These are phyloP conservation scores for Ophraella communa DNA, from an alignment of 2,888 invertebrate genomes.

Conservation along the genomic window DNA sequence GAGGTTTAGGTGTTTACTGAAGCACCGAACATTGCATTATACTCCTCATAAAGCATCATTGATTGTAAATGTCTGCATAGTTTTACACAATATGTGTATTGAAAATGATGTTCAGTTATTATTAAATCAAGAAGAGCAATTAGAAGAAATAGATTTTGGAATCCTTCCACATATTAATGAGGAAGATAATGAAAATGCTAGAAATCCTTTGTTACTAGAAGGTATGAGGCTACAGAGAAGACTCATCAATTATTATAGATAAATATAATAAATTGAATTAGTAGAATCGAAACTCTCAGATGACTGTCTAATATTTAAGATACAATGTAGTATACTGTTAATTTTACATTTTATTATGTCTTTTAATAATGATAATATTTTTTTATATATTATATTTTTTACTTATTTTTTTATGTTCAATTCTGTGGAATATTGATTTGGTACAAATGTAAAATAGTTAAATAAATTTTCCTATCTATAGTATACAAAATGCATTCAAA, in stretches of 20 bases:
- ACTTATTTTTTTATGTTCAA: no score
- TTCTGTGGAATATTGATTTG: no score
- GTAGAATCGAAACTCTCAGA: no score
- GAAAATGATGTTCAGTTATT: constrained; percentile 12
- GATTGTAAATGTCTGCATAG: constrained; percentile 26
- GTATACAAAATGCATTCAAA: no score
- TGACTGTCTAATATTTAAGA: no score
- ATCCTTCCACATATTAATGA: constrained; percentile 8
- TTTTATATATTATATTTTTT: no score
- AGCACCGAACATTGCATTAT: constrained; percentile 27
- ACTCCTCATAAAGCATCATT: constrained; percentile 17
- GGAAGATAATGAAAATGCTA: constrained; percentile 1
- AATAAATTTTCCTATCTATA: no score
- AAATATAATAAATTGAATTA: no score
- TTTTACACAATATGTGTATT: constrained; percentile 29
- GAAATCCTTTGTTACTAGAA: constrained; percentile 15
- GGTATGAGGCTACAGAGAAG: constrained; percentile 16
- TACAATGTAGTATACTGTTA: no score
- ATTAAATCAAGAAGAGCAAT: constrained; percentile 7
- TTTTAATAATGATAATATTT: no score
- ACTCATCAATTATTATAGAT: constrained; percentile 15
- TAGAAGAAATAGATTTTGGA: constrained; percentile 14
- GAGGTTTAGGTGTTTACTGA: constrained; percentile 28
- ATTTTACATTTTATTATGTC: no score
- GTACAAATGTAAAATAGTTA: no score